Evolutionary conservation across 2,797 vertebrate species (phyloP), one percentile per base, ranked within the genome.

Genomic region (Botia almorhae): DNA sequence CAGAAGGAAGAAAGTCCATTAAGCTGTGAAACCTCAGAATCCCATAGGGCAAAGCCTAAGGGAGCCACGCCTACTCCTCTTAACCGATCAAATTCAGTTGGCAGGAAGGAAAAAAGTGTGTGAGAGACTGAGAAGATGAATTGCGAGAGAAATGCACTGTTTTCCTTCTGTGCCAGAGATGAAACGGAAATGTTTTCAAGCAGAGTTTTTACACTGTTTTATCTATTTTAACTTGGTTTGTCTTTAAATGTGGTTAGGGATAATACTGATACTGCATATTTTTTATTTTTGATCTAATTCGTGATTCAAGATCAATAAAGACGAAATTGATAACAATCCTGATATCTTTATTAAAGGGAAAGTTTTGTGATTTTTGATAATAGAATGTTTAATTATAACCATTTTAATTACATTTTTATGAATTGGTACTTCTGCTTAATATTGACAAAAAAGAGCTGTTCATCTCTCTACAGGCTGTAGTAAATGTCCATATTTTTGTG

Each of bases 51-150:
- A 36, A 48, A 75, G 78, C 78, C 72, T 81, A 65, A 56, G 83
- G 82, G 85, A 86, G 72, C 83, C 83, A 86, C 82, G 74, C 76
- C 85, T 69, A 60, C 58, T 83, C 19, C 46, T 36, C 58, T 78
- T 78, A 88, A 87, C 90, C 85, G 87, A 91, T 82, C 88, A 76
- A 79, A 90, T 90, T 86, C 83, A 84, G 86, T 89, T 87, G 89
- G 84, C 85, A 84, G 83, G 73, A 78, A 70, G 77, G 81, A 76
- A 69, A 13, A 67, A 43, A 51, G 55, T 2, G 19, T 19, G 55
- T 17, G 55, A 73, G 76, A 81, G 69, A 71, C 67, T 64, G 53
- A 60, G 82, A 26, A 71, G 77, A 72, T 73, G 29, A 74, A 43
- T 63, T 78, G 63, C 29, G 61, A 65, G 65, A 75, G 82, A 61